Evolutionary conservation across 2,113 vertebrate species (phyloP).

Genomic region (Erinaceus europaeus): DNA sequence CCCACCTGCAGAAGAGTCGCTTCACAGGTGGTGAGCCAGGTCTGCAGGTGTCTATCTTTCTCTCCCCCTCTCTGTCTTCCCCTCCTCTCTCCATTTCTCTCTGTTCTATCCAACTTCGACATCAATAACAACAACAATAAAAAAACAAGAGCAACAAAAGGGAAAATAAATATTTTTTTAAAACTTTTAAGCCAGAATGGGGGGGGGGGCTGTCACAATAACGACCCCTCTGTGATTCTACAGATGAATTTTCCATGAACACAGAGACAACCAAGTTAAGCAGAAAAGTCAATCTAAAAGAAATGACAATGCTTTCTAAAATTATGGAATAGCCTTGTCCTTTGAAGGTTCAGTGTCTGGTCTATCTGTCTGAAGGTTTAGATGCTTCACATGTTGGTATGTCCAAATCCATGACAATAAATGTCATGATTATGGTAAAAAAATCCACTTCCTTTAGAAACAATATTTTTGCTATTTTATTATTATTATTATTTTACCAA

Average conservation of each 20-base stretch:
- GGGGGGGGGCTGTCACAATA: background rate
- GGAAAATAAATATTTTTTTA: too few species aligned
- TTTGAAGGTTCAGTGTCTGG: constrained; percentile 49
- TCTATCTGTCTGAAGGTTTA: constrained; percentile 18
- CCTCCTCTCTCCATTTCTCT: too few species aligned
- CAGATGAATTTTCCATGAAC: background rate
- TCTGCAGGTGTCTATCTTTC: too few species aligned
- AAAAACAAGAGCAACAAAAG: too few species aligned
- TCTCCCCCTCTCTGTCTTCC: too few species aligned
- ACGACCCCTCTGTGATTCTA: background rate
- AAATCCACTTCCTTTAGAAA: constrained; percentile 42
- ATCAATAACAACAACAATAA: too few species aligned
- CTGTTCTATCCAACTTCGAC: too few species aligned
- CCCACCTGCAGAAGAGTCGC: too few species aligned
- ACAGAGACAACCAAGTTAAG: background rate
- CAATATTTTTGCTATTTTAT: too few species aligned
- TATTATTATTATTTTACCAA: too few species aligned
- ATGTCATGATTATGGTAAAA: constrained; percentile 56
- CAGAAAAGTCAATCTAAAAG: constrained; percentile 22
- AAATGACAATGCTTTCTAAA: constrained; percentile 27
- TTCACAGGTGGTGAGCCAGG: too few species aligned
- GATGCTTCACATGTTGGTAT: constrained; percentile 50
- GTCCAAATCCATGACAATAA: constrained; percentile 60
- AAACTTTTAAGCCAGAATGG: constrained; percentile 45
- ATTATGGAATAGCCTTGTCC: background rate